Base-by-base conservation (phyloP, 2,888 invertebrate genomes). In the Autographa gamma region DNA sequence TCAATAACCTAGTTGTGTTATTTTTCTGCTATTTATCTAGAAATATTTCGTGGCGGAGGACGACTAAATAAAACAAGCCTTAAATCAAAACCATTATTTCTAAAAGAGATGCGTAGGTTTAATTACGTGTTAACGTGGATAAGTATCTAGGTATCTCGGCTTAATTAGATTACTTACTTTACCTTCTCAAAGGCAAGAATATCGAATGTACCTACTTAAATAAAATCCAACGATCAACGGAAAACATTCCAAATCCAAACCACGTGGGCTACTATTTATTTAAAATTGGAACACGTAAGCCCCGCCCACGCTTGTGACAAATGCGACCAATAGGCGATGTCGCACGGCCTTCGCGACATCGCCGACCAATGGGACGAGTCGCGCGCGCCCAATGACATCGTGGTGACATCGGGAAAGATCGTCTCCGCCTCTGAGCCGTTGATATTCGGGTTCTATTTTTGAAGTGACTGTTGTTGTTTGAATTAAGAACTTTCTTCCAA, bases 341-440 rank as follows among this genome's bases (percentile, higher is more conserved):
- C 95, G 89, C 95, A 86, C 84, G 79, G 92, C 92, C 93, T 77
- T 80, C 90, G 95, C 92, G 95, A 95, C 95, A 95, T 63, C 80
- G 76, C 69, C 85, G 73, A 81, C 95, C 95, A 94, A 95, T 94
- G 70, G 85, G 78, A 83, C 66, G 82, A 90, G 92, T 91, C 91
- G 91, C 86, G 76, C 78, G 86, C 88, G 82, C 87, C 95, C 95
- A 95, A 93, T 94, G 95, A 95, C 95, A 94, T 89, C 85, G 88
- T 88, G 93, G 93, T 94, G 95, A 95, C 95, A 95, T 85, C 88
- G 88, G 85, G 85, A 87, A 69, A 88, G 82, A 77, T 81, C 71
- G 92, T 93, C 89, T 88, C 92, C 94, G 93, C 93, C 95, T 93
- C 87, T 90, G 90, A 89, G 86, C 86, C 82, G 85, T 73, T 82